phyloP scores from a whole-genome alignment of 2,113 vertebrate species.

The Poeciliopsis retropinna region DNA sequence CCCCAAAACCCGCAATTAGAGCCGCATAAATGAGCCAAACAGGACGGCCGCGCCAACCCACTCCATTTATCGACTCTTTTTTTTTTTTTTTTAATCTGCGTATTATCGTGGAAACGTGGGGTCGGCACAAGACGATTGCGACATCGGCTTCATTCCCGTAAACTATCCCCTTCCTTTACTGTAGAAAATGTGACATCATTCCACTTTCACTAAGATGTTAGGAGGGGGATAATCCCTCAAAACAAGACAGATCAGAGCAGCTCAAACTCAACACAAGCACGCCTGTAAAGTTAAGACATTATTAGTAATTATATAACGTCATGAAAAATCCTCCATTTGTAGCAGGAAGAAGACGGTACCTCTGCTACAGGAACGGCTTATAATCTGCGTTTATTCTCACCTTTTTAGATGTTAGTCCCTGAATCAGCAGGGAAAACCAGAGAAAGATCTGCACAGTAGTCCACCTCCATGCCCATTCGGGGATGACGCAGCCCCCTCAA shows the following conservation, averaged over 20 bases:
- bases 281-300: conserved; percentile 11
- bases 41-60: conserved; percentile 23
- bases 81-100: conserved; percentile 13
- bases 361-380: background rate
- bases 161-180: conserved; percentile 55
- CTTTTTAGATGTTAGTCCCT: conserved; percentile 48
- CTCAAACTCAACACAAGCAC: conserved; percentile 19
- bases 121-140: conserved; percentile 58
- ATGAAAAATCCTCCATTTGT: background rate
- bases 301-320: background rate
- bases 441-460: conserved; percentile 41
- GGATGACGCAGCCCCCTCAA: conserved; percentile 69
- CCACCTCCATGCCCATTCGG: conserved; percentile 41
- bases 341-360: background rate
- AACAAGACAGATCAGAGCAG: background rate
- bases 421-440: conserved; percentile 49
- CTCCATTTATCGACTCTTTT: background rate
- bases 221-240: background rate
- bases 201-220: conserved; percentile 25
- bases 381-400: conserved; percentile 52
- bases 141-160: conserved; percentile 72
- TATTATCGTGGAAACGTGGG: background rate
- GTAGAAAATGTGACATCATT: conserved; percentile 74
- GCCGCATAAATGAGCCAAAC: background rate
- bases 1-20: conserved; percentile 4